phyloP scores from a whole-genome alignment of 2,888 invertebrate species.

The Notodonta dromedarius region DNA sequence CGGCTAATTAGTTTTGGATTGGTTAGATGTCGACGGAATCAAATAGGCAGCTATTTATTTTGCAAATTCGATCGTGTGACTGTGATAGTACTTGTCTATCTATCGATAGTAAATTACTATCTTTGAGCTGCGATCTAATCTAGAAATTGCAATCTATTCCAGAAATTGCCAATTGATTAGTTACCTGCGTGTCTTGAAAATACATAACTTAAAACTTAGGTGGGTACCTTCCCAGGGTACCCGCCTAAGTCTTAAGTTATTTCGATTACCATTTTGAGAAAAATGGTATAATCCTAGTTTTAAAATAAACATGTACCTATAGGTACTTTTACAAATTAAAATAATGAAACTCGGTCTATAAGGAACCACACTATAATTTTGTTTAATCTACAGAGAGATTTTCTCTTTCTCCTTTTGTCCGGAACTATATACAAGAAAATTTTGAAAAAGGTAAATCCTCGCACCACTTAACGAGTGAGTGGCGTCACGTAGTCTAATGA shows the following conservation, averaged over 20 bases:
- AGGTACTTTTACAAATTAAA: no score
- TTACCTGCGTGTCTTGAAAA: background rate
- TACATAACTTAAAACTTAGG: background rate
- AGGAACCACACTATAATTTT: no score
- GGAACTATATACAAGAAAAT: constrained; percentile 41
- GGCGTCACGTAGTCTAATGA: constrained; percentile 84
- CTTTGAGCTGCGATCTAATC: constrained; percentile 1
- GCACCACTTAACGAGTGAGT: constrained; percentile 80
- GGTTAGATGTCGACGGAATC: constrained; percentile 32
- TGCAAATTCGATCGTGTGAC: constrained; percentile 21
- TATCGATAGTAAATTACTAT: constrained; percentile 10
- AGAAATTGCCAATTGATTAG: background rate
- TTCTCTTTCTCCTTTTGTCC: constrained; percentile 31
- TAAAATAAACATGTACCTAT: no score
- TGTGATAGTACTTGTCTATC: background rate
- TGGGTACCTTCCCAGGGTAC: no score
- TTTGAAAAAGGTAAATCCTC: constrained; percentile 55
- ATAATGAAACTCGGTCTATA: no score
- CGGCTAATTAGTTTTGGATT: constrained; percentile 53
- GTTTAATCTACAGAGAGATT: background rate
- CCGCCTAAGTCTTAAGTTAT: no score
- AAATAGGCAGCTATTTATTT: constrained; percentile 30
- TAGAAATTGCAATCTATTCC: background rate
- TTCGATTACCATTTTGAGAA: no score
- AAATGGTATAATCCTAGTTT: no score